Evolutionary conservation across 37 sponge, comb jelly and placozoan species (phyloP), one percentile per base, ranked within the genome.

Genomic region (Geodia barretti): DNA sequence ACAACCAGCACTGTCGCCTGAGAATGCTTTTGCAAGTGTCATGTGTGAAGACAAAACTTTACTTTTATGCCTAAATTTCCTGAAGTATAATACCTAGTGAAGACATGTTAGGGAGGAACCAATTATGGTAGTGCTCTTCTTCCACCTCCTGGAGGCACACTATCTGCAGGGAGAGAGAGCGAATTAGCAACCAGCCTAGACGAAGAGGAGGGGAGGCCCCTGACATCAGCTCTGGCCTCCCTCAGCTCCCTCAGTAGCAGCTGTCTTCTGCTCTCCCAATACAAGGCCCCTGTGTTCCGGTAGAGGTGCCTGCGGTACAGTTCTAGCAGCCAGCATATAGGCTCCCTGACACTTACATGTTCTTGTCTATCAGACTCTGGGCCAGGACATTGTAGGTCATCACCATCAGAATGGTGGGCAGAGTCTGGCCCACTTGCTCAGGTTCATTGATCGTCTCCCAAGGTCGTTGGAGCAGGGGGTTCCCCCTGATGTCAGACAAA

Each of bases 101-200:
- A 23, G 47, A 25, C 24, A 94, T 77, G 37, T 89, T 40, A 1
- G 92, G 92, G 29, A 33, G 20, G 68, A 89, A 94, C 70, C 76
- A 91, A 0, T 60, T 14, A 2, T 76, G 24, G 62, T 82, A 97
- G 32, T 87, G 83, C 0, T 85, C 72, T 28, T 88, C 82, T 24
- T 97, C 71, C 19, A 97, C 92, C 68, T 97, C 97, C 70, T 97
- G 97, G 5, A 97, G 72, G 60, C 97, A 97, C 60, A 94, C 24
- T 19, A 96, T 79, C 88, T 96, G 65, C 20, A 64, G 33, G 14
- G 34, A 17, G 31, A 61, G 7, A 26, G 59, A 9, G 17, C 47
- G 23, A n/a, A 4, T 70, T 14, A 29, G 11, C 26, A 9, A 75
- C 1, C 28, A 1, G 43, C 7, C 2, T 36, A 60, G 8, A 58